Evolutionary conservation across 1,140 invertebrate genomes (phyloP), one percentile per base, ranked within the genome.

Genomic region (Drosophila subpulchrella): DNA sequence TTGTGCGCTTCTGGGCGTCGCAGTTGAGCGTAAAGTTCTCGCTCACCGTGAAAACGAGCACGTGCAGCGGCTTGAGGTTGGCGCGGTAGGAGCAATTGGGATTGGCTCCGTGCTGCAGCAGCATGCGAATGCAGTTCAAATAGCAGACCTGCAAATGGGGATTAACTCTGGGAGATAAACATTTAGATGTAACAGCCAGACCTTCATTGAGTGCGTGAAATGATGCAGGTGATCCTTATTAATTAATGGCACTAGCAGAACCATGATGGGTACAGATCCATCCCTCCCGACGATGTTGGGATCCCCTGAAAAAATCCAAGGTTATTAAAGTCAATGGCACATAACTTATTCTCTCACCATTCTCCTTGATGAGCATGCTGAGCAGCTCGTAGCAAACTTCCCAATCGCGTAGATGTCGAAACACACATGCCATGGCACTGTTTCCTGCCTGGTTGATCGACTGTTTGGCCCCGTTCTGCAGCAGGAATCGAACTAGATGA

Each of bases 121-220:
- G 85, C 47, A 96, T 95, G 30, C 95, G 93, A 27, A 96, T 95
- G 91, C 95, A 96, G 83, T 96, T 96, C 59, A 96, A 86, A 89
- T 96, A 96, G 88, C 95, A 96, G 4, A 96, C 95, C 95, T 95
- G 15, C 11, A 15, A 32, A 15, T 0, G 15, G 10, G 48, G 11
- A 44, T 30, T 17, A 27, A 6, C 4, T 42, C 2, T 30, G 6
- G 2, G 1, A 42, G 1, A 13, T 2, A 30, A 5, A 6, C 17
- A 3, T 0, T 47, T 2, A 20, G 8, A 0, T 17, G 7, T 39
- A 48, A 2, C 3, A 1, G 13, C 8, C n/a, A 44, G 81, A 95
- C 95, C 93, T 96, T 96, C 95, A 96, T 96, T 53, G 94, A 95
- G 91, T 96, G 95, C 15, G 95, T 96, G 77, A 96, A 95, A 88